Percentiles rank a stretch among this genome's conserved stretches.
Conservation (phyloP, 1,140 invertebrate genomes). For the Aphis gossypii region DNA sequence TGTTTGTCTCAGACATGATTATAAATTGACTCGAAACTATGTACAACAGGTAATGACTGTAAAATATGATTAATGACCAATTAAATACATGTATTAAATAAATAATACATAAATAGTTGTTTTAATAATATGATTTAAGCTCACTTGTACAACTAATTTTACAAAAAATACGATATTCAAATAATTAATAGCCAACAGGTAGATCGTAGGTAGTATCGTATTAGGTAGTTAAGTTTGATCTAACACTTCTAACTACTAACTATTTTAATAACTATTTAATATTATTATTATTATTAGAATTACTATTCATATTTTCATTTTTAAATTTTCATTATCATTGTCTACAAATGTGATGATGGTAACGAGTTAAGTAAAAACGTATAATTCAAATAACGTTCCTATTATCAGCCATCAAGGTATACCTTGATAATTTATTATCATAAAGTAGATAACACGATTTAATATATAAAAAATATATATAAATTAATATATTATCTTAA, state of each 20-base stretch:
- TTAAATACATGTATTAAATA: background rate
- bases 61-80: background rate
- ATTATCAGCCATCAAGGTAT: background rate
- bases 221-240: background rate
- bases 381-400: background rate
- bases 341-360: background rate
- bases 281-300: background rate
- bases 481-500: too few species aligned
- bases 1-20: constrained; percentile 5
- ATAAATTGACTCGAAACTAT: background rate
- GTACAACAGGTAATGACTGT: background rate
- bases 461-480: too few species aligned
- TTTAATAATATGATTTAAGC: background rate
- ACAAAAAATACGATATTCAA: background rate
- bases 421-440: too few species aligned
- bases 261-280: background rate
- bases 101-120: background rate
- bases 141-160: background rate
- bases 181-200: background rate
- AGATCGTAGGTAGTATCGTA: background rate
- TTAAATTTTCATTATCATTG: constrained; percentile 56
- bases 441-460: too few species aligned
- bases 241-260: background rate
- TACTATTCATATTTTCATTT: background rate
- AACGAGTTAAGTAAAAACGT: background rate